Conservation (phyloP, 2,888 invertebrate genomes). For the Limnephilus lunatus region DNA sequence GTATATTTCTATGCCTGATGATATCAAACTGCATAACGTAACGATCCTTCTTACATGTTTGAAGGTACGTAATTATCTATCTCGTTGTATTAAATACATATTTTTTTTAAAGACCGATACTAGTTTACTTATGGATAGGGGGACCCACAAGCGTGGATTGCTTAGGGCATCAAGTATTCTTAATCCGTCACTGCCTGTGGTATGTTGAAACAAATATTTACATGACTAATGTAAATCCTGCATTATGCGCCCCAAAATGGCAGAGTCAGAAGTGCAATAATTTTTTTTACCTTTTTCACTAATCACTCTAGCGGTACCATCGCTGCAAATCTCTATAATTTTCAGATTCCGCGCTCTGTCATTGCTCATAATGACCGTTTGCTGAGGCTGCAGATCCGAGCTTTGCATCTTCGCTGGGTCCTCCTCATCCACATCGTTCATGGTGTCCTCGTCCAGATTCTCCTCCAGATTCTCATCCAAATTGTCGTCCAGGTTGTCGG, state of each 20-base stretch:
- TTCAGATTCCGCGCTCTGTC: conserved; percentile 21
- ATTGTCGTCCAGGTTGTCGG: background rate
- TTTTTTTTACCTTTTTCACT: conserved; percentile 30
- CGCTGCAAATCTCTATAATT: conserved; percentile 54
- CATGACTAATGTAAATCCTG: background rate
- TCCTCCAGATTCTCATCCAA: background rate
- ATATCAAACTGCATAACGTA: too few relatives aligned
- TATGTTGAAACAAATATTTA: too few relatives aligned
- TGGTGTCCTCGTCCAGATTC: background rate
- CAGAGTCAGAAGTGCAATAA: background rate
- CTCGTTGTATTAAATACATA: too few relatives aligned
- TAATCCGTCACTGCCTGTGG: too few relatives aligned
- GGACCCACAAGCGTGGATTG: too few relatives aligned
- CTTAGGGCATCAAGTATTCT: too few relatives aligned
- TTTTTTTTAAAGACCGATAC: too few relatives aligned
- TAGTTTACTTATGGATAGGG: too few relatives aligned
- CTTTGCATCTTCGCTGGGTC: background rate
- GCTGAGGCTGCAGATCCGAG: background rate
- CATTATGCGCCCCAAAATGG: background rate
- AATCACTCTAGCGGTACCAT: conserved; percentile 49
- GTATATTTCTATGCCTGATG: too few relatives aligned
- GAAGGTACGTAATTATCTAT: too few relatives aligned
- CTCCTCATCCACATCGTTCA: background rate
- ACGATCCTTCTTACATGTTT: too few relatives aligned
- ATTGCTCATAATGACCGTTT: conserved; percentile 33